Evolutionary conservation across 2,888 invertebrate genomes (phyloP).

Genomic region (Tryphoninae sp.): DNA sequence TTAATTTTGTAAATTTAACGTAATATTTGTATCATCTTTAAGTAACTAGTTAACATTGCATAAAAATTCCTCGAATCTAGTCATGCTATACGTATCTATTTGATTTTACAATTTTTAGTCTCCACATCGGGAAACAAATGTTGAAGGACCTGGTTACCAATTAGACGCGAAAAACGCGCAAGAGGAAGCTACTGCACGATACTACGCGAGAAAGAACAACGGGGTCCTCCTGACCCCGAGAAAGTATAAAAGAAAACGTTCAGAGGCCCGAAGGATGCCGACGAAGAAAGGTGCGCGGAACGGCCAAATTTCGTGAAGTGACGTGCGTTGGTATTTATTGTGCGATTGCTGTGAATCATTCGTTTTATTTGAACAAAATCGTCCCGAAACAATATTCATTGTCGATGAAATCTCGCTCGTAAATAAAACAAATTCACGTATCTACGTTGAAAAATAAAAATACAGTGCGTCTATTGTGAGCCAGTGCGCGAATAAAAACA

Average conservation of each 20-base stretch:
- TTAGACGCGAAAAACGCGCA: constrained; percentile 21
- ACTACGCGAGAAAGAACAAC: constrained; percentile 8
- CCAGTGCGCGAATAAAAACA: constrained; percentile 26
- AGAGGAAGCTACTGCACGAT: constrained; percentile 5
- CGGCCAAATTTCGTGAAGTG: constrained; percentile 31
- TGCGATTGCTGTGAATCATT: constrained; percentile 23
- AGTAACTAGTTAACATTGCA: too few relatives aligned
- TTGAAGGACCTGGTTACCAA: constrained; percentile 33
- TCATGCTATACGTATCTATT: background rate
- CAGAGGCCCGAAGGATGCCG: constrained; percentile 38
- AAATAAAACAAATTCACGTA: background rate
- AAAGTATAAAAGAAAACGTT: constrained; percentile 26
- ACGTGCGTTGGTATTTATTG: constrained; percentile 11
- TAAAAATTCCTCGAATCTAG: too few relatives aligned
- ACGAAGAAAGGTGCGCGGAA: constrained; percentile 27
- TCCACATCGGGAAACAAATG: background rate
- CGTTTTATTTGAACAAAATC: constrained; percentile 11
- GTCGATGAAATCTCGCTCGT: constrained; percentile 15
- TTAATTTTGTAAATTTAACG: too few relatives aligned
- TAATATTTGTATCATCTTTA: too few relatives aligned
- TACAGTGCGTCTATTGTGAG: background rate
- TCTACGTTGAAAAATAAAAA: constrained; percentile 8
- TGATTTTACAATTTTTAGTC: constrained; percentile 3
- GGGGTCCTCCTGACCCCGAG: constrained; percentile 31
- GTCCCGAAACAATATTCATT: background rate